phyloP scores from a whole-genome alignment of 2,113 vertebrate genomes.

The Furnarius figulus region DNA sequence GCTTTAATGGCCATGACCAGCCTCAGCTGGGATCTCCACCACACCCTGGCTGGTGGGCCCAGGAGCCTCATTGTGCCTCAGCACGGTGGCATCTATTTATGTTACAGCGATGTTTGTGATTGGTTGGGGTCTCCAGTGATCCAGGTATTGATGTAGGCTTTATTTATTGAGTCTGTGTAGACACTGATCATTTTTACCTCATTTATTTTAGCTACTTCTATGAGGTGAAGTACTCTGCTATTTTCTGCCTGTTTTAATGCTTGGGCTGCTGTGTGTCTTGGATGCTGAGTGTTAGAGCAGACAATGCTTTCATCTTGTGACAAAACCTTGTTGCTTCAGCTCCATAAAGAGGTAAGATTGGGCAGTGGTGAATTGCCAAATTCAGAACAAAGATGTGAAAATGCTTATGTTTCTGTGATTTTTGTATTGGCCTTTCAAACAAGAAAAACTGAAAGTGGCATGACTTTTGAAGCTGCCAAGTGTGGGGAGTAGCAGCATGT shows the following conservation, averaged over 20 bases:
- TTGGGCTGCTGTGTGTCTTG: not conserved
- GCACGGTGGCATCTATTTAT: fast-evolving
- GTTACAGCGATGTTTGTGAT: fast-evolving
- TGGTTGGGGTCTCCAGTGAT: not conserved
- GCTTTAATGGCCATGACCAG: not conserved
- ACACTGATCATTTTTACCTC: fast-evolving
- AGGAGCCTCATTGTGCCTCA: not conserved
- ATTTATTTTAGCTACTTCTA: not conserved
- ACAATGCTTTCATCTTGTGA: not conserved
- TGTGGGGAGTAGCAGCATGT: not conserved
- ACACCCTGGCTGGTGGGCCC: not conserved
- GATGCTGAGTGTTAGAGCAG: not conserved
- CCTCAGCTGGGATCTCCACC: not conserved
- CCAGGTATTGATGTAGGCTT: not conserved
- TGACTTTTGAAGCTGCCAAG: not conserved
- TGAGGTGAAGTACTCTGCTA: not conserved
- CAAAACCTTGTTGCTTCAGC: not conserved
- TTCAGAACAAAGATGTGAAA: not conserved
- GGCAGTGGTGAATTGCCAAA: not conserved
- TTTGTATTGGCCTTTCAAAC: not conserved
- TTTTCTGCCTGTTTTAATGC: not conserved
- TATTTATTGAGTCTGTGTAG: not conserved
- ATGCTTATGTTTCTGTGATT: not conserved
- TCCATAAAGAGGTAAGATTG: not conserved
- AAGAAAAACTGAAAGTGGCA: not conserved